A percentile compares a stretch with the other conserved stretches of the same genome.
Conservation (phyloP, 2,113 vertebrate genomes). For the Clarias magur region DNA sequence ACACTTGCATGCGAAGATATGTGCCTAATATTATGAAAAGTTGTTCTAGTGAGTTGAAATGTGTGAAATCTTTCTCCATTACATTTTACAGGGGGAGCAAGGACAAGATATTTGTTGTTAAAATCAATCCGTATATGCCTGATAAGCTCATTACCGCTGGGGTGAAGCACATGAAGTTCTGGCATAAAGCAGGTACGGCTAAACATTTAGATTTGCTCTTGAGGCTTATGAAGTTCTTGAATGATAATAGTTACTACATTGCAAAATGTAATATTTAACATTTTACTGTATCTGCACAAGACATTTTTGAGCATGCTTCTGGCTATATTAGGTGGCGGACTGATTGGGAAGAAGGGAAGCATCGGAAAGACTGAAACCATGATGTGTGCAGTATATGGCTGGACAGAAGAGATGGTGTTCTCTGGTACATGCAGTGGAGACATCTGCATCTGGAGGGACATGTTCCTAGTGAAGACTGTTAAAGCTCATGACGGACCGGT, state of each 20-base stretch:
- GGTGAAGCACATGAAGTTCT: slow-evolving; percentile 97
- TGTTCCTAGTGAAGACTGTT: slow-evolving; percentile 94
- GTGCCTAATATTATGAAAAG: neutral
- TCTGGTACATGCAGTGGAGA: slow-evolving; percentile 94
- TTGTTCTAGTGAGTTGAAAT: neutral
- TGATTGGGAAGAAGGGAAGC: slow-evolving; percentile 92
- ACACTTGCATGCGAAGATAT: neutral
- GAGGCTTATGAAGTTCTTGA: neutral
- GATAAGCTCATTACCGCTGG: slow-evolving; percentile 97
- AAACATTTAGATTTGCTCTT: neutral
- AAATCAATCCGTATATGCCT: slow-evolving; percentile 93
- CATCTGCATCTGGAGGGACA: slow-evolving; percentile 96
- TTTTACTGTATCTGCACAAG: neutral
- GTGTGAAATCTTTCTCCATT: slow-evolving; percentile 39
- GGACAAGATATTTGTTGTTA: slow-evolving; percentile 98
- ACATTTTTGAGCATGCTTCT: neutral
- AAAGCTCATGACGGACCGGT: slow-evolving; percentile 97
- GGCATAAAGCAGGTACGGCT: slow-evolving; percentile 91
- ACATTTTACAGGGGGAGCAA: slow-evolving; percentile 92
- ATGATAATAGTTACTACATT: neutral
- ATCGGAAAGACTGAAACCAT: slow-evolving; percentile 92
- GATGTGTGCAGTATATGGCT: slow-evolving; percentile 96
- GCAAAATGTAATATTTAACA: neutral
- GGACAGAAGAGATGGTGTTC: slow-evolving; percentile 96
- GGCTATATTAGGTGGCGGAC: slow-evolving; percentile 82